Evolutionary conservation across 2,888 invertebrate genomes (phyloP).

Genomic region (Hesperia comma): DNA sequence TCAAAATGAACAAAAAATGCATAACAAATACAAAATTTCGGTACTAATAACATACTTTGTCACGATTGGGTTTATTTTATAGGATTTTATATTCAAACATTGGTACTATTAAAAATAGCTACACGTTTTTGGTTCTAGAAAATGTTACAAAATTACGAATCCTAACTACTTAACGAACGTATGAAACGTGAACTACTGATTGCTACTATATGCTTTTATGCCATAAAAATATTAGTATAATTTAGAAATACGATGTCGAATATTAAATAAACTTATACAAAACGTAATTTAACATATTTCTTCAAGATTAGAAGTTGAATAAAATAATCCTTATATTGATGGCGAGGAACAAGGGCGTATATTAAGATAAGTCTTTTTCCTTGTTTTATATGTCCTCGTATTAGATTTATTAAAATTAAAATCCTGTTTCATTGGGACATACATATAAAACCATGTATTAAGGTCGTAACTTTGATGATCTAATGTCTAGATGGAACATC

Average conservation of each 20-base stretch:
- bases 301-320: not conserved
- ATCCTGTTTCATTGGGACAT: no score
- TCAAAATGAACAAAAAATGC: conserved; percentile 22
- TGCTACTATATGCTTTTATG: not conserved
- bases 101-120: conserved; percentile 16
- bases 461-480: no score
- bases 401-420: no score
- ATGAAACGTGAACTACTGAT: not conserved
- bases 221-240: conserved; percentile 4
- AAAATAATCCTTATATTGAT: not conserved
- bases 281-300: not conserved
- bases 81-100: conserved; percentile 16
- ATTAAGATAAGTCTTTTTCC: no score
- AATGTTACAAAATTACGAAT: conserved; percentile 20
- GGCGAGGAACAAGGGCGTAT: not conserved
- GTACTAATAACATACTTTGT: conserved; percentile 17
- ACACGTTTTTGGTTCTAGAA: conserved; percentile 9
- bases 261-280: not conserved
- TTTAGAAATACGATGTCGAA: conserved; percentile 1
- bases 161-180: not conserved
- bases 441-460: no score
- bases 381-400: no score
- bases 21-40: conserved; percentile 13
- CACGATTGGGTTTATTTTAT: conserved; percentile 9
- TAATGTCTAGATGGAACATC: no score